Conservation (phyloP, 2,888 invertebrate species). For the Branchinecta sandiegonensis region DNA sequence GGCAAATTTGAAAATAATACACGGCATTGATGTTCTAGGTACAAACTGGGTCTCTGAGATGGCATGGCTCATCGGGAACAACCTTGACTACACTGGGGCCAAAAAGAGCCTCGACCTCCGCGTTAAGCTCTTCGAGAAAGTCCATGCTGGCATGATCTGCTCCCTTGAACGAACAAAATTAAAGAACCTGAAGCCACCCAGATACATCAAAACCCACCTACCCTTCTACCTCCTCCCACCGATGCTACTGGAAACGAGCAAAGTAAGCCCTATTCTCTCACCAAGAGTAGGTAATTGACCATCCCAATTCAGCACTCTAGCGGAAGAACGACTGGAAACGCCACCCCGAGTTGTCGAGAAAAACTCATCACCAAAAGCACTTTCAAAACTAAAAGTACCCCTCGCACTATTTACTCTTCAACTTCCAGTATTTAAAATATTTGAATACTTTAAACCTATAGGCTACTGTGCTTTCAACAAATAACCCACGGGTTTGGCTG, state of each 20-base stretch:
- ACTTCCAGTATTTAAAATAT: no score
- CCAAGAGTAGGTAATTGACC: no score
- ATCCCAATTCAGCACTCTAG: no score
- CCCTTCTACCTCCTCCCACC: slow-evolving; percentile 31
- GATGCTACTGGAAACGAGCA: slow-evolving; percentile 21
- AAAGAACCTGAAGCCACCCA: slow-evolving; percentile 24
- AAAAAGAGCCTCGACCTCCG: not conserved
- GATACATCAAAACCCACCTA: slow-evolving; percentile 32
- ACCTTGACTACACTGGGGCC: not conserved
- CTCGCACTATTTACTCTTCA: no score
- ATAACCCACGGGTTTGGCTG: no score
- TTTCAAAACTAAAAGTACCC: no score
- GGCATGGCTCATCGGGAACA: slow-evolving; percentile 3
- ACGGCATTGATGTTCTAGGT: not conserved
- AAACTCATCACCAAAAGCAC: no score
- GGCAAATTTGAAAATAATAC: no score
- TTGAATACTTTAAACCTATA: no score
- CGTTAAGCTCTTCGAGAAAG: slow-evolving; percentile 7
- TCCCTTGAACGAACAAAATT: slow-evolving; percentile 1
- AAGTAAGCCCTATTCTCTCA: slow-evolving; percentile 40
- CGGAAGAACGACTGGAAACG: no score
- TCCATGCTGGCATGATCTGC: slow-evolving; percentile 6
- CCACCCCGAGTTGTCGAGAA: no score
- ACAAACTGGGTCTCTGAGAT: slow-evolving; percentile 5
- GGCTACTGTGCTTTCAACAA: no score